phyloP scores from a whole-genome alignment of 2,797 vertebrate genomes.

The Spizella passerina region DNA sequence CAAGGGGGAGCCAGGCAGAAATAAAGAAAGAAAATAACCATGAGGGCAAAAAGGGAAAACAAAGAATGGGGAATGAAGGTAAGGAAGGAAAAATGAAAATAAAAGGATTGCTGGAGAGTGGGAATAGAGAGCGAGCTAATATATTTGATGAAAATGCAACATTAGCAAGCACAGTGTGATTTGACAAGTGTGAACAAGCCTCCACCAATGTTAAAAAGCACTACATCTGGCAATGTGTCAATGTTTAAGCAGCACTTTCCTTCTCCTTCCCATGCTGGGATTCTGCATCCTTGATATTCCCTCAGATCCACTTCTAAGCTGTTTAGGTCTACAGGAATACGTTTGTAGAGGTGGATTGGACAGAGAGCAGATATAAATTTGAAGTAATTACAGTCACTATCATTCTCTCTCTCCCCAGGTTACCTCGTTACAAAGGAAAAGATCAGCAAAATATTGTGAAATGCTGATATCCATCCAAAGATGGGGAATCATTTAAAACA shows the following conservation, averaged over 20 bases:
- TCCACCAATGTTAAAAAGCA: slow-evolving; percentile 49
- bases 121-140: background rate
- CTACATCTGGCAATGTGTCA: slow-evolving; percentile 67
- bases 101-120: background rate
- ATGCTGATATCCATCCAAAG: background rate
- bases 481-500: background rate
- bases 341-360: slow-evolving; percentile 3
- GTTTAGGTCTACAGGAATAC: background rate
- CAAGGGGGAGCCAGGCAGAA: background rate
- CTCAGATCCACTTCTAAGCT: slow-evolving; percentile 29
- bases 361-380: slow-evolving; percentile 22
- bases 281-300: slow-evolving; percentile 33
- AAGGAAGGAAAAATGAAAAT: background rate
- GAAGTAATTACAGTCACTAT: slow-evolving; percentile 5
- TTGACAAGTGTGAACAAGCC: slow-evolving; percentile 73
- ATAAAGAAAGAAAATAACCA: background rate
- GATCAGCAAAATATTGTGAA: slow-evolving; percentile 40
- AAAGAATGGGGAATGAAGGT: background rate
- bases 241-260: slow-evolving; percentile 54
- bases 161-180: slow-evolving; percentile 46
- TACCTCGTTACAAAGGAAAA: slow-evolving; percentile 9
- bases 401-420: background rate
- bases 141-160: slow-evolving; percentile 62
- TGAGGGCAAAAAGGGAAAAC: background rate
- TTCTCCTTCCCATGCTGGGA: slow-evolving; percentile 44